Evolutionary conservation across 1,140 invertebrate species (phyloP).

Genomic region (Gonatopus flavifemur): DNA sequence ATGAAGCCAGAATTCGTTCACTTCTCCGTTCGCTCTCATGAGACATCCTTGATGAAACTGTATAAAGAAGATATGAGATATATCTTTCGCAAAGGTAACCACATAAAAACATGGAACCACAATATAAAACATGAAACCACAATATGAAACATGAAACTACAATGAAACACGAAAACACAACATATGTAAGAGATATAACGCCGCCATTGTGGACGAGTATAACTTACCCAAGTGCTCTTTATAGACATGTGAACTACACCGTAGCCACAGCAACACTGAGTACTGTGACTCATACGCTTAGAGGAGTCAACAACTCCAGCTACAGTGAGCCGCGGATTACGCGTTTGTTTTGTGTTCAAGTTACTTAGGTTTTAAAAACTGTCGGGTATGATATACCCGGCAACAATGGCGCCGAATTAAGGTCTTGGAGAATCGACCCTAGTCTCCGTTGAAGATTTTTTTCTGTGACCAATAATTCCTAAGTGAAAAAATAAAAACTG

Average conservation of each 20-base stretch:
- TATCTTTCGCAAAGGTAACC: background rate
- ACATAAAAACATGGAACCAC: background rate
- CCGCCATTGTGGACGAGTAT: background rate
- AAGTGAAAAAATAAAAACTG: too few relatives aligned
- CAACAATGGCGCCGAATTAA: too few relatives aligned
- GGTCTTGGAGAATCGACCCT: too few relatives aligned
- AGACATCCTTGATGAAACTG: too few relatives aligned
- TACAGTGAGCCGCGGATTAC: background rate
- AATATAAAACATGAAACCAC: too few relatives aligned
- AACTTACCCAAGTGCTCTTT: background rate
- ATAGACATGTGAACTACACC: background rate
- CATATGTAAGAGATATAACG: too few relatives aligned
- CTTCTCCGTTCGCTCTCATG: background rate
- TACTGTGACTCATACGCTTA: background rate
- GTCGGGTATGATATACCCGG: too few relatives aligned
- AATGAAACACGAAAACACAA: too few relatives aligned
- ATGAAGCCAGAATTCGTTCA: background rate
- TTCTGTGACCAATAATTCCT: too few relatives aligned
- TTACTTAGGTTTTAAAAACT: too few relatives aligned
- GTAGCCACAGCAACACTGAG: too few relatives aligned
- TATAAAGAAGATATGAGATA: background rate
- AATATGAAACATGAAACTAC: background rate
- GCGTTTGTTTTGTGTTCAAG: background rate
- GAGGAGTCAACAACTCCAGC: background rate
- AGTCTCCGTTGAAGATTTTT: too few relatives aligned